phyloP scores from a whole-genome alignment of 92 coral and sea anemone genomes.

The Epizoanthus illoricatus region DNA sequence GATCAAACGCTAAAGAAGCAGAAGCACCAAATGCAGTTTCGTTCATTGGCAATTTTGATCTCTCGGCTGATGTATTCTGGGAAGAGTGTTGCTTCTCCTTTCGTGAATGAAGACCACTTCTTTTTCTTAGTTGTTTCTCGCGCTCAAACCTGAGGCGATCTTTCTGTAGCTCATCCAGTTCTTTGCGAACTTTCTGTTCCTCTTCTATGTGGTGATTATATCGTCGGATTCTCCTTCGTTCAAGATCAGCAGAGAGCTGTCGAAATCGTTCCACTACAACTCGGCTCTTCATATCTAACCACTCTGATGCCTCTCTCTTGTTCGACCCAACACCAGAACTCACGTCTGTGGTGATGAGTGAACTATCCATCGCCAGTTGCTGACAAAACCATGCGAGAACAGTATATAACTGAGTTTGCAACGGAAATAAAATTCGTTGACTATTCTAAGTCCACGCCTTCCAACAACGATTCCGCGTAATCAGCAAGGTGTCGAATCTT shows the following conservation, averaged over 20 bases:
- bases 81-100: conserved; percentile 26
- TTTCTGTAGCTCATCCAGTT: conserved; percentile 58
- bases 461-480: no score
- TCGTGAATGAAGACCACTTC: conserved; percentile 51
- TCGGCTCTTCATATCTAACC: conserved; percentile 59
- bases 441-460: no score
- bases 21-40: conserved; percentile 69
- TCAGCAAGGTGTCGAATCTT: background rate
- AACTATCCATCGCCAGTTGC: conserved; percentile 29
- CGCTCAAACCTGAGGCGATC: conserved; percentile 76
- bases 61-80: background rate
- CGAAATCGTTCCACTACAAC: conserved; percentile 64
- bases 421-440: no score
- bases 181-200: conserved; percentile 51
- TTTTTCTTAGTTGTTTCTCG: conserved; percentile 67
- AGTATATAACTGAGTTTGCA: no score
- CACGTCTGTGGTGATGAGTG: conserved; percentile 37
- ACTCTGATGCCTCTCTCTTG: conserved; percentile 55
- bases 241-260: conserved; percentile 67
- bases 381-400: no score
- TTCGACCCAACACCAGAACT: conserved; percentile 46
- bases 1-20: conserved; percentile 78
- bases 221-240: conserved; percentile 61
- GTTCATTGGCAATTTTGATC: conserved; percentile 54
- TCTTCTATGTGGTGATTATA: conserved; percentile 61